Base-by-base conservation (phyloP, 2,113 vertebrate species). In the Cyanoramphus novaezelandiae region DNA sequence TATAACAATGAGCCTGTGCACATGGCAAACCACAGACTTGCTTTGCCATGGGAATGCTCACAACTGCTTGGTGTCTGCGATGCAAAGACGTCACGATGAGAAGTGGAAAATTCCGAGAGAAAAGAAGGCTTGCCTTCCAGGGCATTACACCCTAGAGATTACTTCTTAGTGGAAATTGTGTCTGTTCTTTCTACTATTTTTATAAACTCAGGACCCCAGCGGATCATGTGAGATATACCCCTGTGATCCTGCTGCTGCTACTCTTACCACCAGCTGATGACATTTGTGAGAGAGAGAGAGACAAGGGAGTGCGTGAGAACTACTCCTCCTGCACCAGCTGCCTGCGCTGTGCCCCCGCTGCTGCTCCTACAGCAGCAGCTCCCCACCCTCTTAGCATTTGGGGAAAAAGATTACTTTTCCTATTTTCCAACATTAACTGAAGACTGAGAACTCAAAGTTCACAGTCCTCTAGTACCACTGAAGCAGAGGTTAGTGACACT, bases 101-200 rank as follows among this genome's bases (percentile, higher is more conserved):
- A 93, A 94, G 86, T 87, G 92, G 88, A 97, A 97, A 96, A 96
- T 96, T 96, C 88, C 88, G 47, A 74, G 89, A 94, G 91, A 96
- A 93, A 96, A 94, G 77, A 12, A 35, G 47, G 18, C 44, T 84
- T 93, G 90, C 62, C 80, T 89, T 86, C 44, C 52, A 91, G 96
- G 92, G 88, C 93, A 91, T 93, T 94, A 72, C 83, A 94, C 93
- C 81, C 95, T 43, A 84, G 92, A 95, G 95, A 91, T 89, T 49
- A 91, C 74, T 96, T 75, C 83, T 82, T 92, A 78, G 87, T 3
- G 63, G 86, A 97, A 96, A 95, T 6, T 10, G 15, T 85, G 50
- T 37, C 85, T 60, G 64, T 17, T 82, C 86, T 70, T 94, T 96
- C 91, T 31, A 52, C 37, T 88, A 47, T 95, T 92, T 96, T 94